Percentiles rank a stretch among this genome's conserved stretches.
These are phyloP conservation scores for Drosophila kambysellisi DNA, from an alignment of 2,888 invertebrate genomes.

Conservation along the genomic window DNA sequence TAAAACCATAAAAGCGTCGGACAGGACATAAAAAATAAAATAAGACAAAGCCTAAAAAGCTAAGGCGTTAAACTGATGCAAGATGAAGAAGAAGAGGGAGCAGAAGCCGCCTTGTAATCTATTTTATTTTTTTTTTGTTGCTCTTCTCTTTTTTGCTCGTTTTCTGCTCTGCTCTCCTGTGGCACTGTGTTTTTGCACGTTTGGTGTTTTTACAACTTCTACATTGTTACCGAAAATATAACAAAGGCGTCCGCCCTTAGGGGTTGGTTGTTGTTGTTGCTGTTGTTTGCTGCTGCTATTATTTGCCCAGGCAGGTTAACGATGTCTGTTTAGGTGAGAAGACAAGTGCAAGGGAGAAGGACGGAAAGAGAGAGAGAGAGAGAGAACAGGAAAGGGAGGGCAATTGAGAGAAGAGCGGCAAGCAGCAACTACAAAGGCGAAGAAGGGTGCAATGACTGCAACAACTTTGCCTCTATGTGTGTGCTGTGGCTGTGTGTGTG, in stretches of 20 bases:
- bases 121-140: slow-evolving; percentile 14
- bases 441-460: slow-evolving; percentile 81
- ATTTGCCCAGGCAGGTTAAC: slow-evolving; percentile 65
- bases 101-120: slow-evolving; percentile 1
- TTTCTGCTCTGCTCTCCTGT: neutral
- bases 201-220: slow-evolving; percentile 68
- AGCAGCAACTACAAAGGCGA: slow-evolving; percentile 39
- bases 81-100: slow-evolving; percentile 5
- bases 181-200: slow-evolving; percentile 29
- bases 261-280: slow-evolving; percentile 23
- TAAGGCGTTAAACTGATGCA: slow-evolving; percentile 44
- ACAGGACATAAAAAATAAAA: slow-evolving; percentile 52
- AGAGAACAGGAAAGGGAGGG: slow-evolving; percentile 3
- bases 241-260: slow-evolving; percentile 53
- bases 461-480: slow-evolving; percentile 49
- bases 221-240: slow-evolving; percentile 76
- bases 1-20: slow-evolving; percentile 70
- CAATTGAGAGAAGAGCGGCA: slow-evolving; percentile 10
- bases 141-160: slow-evolving; percentile 1
- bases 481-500: slow-evolving; percentile 3
- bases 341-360: slow-evolving; percentile 22
- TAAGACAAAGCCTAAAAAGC: slow-evolving; percentile 31
- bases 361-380: neutral
- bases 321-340: slow-evolving; percentile 57
- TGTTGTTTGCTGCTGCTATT: slow-evolving; percentile 19